Base-by-base conservation (phyloP, 1,140 invertebrate species). In the Drosophila ironensis region DNA sequence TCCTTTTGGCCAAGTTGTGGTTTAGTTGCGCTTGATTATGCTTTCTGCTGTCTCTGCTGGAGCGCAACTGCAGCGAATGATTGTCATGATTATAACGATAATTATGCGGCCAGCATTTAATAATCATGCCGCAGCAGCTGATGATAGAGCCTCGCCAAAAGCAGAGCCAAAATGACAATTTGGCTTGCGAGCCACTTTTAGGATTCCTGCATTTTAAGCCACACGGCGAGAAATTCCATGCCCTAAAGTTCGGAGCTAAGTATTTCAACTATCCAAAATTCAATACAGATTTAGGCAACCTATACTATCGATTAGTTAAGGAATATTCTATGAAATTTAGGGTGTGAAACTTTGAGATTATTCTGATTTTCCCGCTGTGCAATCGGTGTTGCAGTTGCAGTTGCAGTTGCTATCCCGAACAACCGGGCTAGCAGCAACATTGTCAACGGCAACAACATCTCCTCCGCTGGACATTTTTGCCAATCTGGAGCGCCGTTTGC, bases 11-110 rank as follows among this genome's bases (percentile, higher is more conserved):
- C 44, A 46, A 28, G 42, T 40, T 61, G 47, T 73, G 40, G 52
- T 53, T 67, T 63, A 61, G 75, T 67, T 69, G 81, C 80, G 81
- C 81, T 80, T 87, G 81, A 72, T 86, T 71, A 70, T 74, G 80
- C 78, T 51, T 47, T 60, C 33, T 61, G 30, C 33, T 42, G 56
- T 35, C 4, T 40, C 41, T 63, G 56, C 56, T 68, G 69, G 73
- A 77, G 57, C 74, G 78, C 61, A 45, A 72, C 69, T 71, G 50
- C 69, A 44, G 64, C 67, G 53, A 44, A 52, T 72, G 70, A 87
- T 87, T 59, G 64, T 74, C 52, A 69, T 74, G 52, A 74, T 74
- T 75, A 73, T 48, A 33, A 56, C 51, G 48, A 78, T 77, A 57
- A 66, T 68, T 73, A 80, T 81, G 78, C 59, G 46, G 70, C 71